These are phyloP conservation scores for Neoaliturus tenellus DNA, from an alignment of 2,888 invertebrate genomes.

Conservation along the genomic window DNA sequence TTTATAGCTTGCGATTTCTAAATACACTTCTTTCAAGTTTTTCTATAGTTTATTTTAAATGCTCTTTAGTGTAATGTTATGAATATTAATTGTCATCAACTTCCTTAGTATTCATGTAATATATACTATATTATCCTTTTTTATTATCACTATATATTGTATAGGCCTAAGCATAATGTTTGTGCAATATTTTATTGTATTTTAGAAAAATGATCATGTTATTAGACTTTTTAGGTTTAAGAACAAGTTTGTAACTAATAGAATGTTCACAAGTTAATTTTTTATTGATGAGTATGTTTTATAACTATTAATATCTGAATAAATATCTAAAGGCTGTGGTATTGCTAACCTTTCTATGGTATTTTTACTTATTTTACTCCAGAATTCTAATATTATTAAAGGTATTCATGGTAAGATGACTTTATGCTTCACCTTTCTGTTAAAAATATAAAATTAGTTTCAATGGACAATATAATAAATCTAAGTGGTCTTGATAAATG, in stretches of 20 bases:
- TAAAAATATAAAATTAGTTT: too few relatives aligned
- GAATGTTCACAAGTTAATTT: not conserved
- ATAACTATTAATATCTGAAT: slow-evolving; percentile 7
- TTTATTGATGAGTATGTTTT: not conserved
- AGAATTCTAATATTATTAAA: too few relatives aligned
- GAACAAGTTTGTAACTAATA: not conserved
- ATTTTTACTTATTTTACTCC: too few relatives aligned
- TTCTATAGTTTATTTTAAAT: not conserved
- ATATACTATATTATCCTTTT: not conserved
- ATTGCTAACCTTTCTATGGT: slow-evolving; percentile 8
- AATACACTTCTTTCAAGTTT: too few relatives aligned
- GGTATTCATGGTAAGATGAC: too few relatives aligned
- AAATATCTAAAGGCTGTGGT: slow-evolving; percentile 13
- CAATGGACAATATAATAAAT: too few relatives aligned
- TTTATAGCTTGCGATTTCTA: too few relatives aligned
- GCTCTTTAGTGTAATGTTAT: not conserved
- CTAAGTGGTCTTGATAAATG: too few relatives aligned
- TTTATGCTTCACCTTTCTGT: too few relatives aligned
- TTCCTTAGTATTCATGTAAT: not conserved
- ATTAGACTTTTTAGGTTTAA: not conserved
- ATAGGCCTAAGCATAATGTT: not conserved
- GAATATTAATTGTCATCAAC: not conserved
- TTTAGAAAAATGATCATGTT: not conserved
- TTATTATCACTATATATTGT: not conserved
- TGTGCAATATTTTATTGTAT: not conserved